Base-by-base conservation (phyloP, 2,797 vertebrate species). In the Telmatherina bonti region DNA sequence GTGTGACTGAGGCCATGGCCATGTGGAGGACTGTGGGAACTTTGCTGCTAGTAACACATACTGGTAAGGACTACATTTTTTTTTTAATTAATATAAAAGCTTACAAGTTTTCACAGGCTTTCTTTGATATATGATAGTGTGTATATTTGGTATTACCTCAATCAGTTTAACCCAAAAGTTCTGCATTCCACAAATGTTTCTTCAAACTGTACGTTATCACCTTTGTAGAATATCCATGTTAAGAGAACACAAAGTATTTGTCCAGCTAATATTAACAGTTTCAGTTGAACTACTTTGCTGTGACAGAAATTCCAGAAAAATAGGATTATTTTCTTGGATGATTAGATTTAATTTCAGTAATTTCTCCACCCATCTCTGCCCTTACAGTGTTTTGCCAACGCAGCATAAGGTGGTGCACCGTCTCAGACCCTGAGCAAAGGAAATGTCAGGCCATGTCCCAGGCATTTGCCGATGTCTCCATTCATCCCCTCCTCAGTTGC, bases 401-500 rank as follows among this genome's bases (percentile, higher is more conserved):
- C 57, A 91, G 30, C 45, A 65, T 99, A 82, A 92, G 89, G 9
- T 99, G 98, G 98, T 99, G 98, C 85, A 93, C 96, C 11, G 78
- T 95, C 81, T 98, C 96, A 0, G 54, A 91, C 0, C 20, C 43
- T 0, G 98, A 99, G 79, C 90, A 91, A 72, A 72, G 6, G 43
- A 99, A 99, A 81, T 99, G 98, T 68, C 70, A 68, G 8, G 92
- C 83, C 71, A 97, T 99, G 98, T 92, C 94, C 0, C 13, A 82
- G 41, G 90, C 95, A 20, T 98, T 99, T 47, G 22, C 67, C 22
- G 10, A 7, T 11, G 96, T 86, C 1, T 72, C 91, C 27, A 88
- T 99, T 69, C 90, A 83, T 18, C 97, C 98, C 0, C 5, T 80
- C 2, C 76, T 99, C 63, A 65, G 71, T 55, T 99, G 98, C 2